Evolutionary conservation across 2,888 invertebrate genomes (phyloP).

Genomic region (Megalurothrips usitatus): DNA sequence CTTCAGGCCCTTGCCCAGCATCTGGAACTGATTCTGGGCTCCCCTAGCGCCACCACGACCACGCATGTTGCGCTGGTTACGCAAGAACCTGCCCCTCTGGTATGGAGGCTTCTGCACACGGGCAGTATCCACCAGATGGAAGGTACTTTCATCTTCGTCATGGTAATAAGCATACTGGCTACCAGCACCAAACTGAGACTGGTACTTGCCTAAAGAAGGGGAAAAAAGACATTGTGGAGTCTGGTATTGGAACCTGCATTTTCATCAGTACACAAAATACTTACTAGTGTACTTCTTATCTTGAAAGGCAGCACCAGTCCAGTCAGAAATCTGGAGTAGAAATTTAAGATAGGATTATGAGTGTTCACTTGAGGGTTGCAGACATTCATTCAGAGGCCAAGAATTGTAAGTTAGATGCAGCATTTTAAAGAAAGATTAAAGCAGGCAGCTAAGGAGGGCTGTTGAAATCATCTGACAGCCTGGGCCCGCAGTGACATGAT

Average conservation of each 20-base stretch:
- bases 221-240: not conserved
- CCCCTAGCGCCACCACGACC: constrained; percentile 59
- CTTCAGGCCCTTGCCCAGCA: constrained; percentile 75
- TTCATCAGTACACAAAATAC: constrained; percentile 43
- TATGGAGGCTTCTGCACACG: constrained; percentile 85
- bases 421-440: not conserved
- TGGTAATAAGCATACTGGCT: constrained; percentile 98
- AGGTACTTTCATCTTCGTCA: constrained; percentile 97
- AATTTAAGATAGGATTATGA: not conserved
- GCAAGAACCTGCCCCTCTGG: constrained; percentile 85
- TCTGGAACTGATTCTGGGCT: constrained; percentile 71
- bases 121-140: constrained; percentile 95
- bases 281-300: constrained; percentile 91
- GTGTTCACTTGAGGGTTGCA: not conserved
- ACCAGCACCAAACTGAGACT: constrained; percentile 88
- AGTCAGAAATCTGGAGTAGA: constrained; percentile 72
- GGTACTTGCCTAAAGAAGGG: constrained; percentile 75
- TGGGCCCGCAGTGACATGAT: no score
- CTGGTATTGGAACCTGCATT: not conserved
- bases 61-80: constrained; percentile 69
- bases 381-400: not conserved
- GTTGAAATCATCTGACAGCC: no score
- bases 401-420: not conserved
- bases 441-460: not conserved
- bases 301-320: constrained; percentile 89